phyloP scores from a whole-genome alignment of 2,797 vertebrate genomes.

The Schizothorax lantsangensis region DNA sequence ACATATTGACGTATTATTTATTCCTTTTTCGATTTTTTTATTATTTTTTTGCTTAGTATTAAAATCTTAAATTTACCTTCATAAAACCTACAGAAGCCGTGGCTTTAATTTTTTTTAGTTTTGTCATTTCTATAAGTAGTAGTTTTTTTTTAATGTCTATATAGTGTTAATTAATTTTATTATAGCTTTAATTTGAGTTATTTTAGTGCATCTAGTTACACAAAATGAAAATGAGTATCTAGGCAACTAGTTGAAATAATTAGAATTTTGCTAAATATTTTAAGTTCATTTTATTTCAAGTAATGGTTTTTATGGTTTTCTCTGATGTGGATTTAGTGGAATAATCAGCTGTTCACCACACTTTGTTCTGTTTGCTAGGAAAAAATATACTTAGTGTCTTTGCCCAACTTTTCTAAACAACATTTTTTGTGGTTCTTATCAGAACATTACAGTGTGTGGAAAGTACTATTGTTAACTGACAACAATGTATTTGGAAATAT shows the following conservation, averaged over 20 bases:
- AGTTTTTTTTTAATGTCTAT: neutral
- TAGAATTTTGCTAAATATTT: neutral
- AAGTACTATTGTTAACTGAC: constrained; percentile 26
- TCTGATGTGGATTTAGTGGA: neutral
- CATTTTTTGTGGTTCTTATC: neutral
- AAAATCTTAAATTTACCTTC: neutral
- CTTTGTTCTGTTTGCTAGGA: neutral
- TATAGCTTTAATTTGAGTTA: neutral
- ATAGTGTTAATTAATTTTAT: neutral
- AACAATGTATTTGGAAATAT: constrained; percentile 20
- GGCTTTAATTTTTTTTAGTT: neutral
- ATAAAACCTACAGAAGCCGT: neutral
- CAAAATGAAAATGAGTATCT: neutral
- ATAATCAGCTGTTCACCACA: neutral
- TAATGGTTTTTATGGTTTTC: neutral
- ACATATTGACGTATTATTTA: neutral
- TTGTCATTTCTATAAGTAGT: too few relatives aligned
- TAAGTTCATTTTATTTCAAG: neutral
- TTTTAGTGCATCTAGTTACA: too few relatives aligned
- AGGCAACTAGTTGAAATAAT: neutral
- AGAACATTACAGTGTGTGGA: constrained; percentile 12
- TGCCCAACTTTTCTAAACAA: neutral
- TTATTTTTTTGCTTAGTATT: neutral
- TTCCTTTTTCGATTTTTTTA: neutral
- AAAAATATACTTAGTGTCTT: neutral